Base-by-base conservation (phyloP, 1,140 invertebrate genomes). In the Solenopsis fugax region DNA sequence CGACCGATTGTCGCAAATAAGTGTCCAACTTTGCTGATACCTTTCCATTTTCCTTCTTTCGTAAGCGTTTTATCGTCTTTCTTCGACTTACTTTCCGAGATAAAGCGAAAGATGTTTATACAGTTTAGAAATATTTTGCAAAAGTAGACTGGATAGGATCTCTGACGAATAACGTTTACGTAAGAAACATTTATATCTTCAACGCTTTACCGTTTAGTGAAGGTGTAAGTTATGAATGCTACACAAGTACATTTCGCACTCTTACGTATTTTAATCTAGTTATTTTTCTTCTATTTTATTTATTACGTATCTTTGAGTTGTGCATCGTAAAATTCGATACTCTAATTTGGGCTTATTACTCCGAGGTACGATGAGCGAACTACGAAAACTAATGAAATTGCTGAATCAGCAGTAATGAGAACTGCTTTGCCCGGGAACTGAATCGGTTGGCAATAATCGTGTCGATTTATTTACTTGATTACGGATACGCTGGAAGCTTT, bases 351-450 rank as follows among this genome's bases (percentile, higher is more conserved):
- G 64, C 48, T 86, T 81, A 67, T 69, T 80, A 81, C 50, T 86
- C 18, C 29, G 45, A 69, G 41, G 48, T 37, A 65, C 62, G 84
- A 52, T 45, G 75, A 29, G 62, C 75, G 75, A 67, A 41, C 50
- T 86, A 62, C 54, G 69, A 75, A 84, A 84, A 84, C 37, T 84
- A 84, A 84, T 75, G 80, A 84, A 84, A 84, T 84, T 75, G 54
- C 69, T 75, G 80, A 73, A 75, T 52, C 80, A 73, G 41, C 41
- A 73, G 48, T 84, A 84, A 84, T 84, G 80, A 75, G 80, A 73
- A 48, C 41, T 58, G 80, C 80, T 73, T 73, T 82, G 18, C 54
- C 24, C n/a, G 41, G 54, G 0, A 52, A 72, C 50, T 56, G 65
- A 84, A 84, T 75, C 34, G 41, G 80, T 48, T 13, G n/a, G 80